Conservation (phyloP, 2,113 vertebrate genomes). For the Aix galericulata region DNA sequence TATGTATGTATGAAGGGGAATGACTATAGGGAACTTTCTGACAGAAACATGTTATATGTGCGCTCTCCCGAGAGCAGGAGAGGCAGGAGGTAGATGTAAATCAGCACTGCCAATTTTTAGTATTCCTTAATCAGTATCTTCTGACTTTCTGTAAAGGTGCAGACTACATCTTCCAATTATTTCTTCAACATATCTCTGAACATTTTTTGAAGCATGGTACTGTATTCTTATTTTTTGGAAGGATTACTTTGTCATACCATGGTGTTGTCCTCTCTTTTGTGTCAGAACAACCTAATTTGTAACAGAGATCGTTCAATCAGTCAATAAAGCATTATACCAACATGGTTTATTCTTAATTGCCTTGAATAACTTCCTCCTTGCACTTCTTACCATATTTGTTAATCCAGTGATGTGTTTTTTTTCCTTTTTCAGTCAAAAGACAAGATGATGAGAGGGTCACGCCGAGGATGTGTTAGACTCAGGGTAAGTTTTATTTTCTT, state of each 20-base stretch:
- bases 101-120: neutral
- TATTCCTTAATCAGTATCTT: neutral
- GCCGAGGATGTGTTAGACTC: constrained; percentile 96
- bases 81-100: neutral
- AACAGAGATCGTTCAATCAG: neutral
- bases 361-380: neutral
- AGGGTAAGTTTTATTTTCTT: constrained; percentile 73
- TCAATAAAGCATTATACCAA: neutral
- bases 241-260: neutral
- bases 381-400: neutral
- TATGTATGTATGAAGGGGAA: neutral
- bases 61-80: neutral
- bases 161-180: neutral
- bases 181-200: neutral
- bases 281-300: neutral
- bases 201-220: neutral
- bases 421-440: constrained; percentile 92
- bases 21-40: neutral
- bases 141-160: neutral
- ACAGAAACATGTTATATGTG: neutral
- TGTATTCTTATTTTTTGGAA: neutral
- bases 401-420: constrained; percentile 34
- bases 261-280: neutral
- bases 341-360: neutral
- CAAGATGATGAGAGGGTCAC: constrained; percentile 99